These are phyloP conservation scores for Oreonectes daqikongensis DNA, from an alignment of 2,797 vertebrate species.

Conservation along the genomic window DNA sequence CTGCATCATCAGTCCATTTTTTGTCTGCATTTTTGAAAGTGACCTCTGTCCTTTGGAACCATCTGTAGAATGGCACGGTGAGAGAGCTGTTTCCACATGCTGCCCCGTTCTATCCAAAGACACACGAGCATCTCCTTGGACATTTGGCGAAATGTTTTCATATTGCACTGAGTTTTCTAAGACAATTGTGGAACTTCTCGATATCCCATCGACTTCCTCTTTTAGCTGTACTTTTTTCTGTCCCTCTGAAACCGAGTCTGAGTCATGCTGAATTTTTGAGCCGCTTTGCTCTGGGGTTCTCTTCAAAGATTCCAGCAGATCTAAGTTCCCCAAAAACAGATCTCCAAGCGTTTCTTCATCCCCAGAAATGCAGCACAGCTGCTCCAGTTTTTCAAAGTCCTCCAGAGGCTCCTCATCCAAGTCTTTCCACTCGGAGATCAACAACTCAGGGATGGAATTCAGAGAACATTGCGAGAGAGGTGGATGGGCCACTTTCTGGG, in stretches of 20 bases:
- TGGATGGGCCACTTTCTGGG: constrained; percentile 60
- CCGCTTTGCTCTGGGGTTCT: constrained; percentile 72
- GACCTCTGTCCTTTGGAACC: constrained; percentile 72
- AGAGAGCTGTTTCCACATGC: constrained; percentile 52
- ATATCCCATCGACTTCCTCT: constrained; percentile 52
- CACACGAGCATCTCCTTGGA: constrained; percentile 44
- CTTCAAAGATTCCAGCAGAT: constrained; percentile 80
- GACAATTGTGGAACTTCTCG: constrained; percentile 49
- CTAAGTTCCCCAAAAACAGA: constrained; percentile 78
- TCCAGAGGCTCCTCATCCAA: constrained; percentile 81
- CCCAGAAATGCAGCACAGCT: constrained; percentile 80
- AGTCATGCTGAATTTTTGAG: constrained; percentile 37
- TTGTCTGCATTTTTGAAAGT: constrained; percentile 76
- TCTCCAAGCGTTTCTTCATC: constrained; percentile 78
- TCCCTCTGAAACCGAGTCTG: constrained; percentile 48
- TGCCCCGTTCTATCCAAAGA: constrained; percentile 51
- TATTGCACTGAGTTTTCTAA: constrained; percentile 39
- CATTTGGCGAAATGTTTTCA: constrained; percentile 43
- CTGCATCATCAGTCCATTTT: constrained; percentile 88
- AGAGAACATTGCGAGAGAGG: constrained; percentile 67
- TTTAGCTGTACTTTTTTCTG: constrained; percentile 55
- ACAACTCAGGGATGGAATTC: constrained; percentile 75
- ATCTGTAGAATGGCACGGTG: constrained; percentile 62
- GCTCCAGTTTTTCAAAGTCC: constrained; percentile 83
- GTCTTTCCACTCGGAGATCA: constrained; percentile 85